phyloP scores from a whole-genome alignment of 2,113 vertebrate genomes.

The Gopherus evgoodei region DNA sequence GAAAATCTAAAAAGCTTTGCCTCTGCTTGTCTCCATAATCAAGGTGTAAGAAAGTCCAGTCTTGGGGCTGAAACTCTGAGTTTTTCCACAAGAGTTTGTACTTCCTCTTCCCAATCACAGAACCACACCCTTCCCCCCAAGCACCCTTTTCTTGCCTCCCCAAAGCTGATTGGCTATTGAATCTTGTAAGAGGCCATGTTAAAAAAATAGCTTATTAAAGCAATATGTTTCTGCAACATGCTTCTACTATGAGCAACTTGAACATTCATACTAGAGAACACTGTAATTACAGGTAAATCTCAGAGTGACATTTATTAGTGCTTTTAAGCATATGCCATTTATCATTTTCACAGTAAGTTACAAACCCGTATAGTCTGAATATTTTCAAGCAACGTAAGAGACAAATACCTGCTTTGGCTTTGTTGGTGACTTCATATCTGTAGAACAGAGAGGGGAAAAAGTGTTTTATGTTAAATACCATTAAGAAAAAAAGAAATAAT shows the following conservation, averaged over 20 bases:
- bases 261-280: neutral
- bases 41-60: neutral
- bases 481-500: neutral
- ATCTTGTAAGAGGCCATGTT: neutral
- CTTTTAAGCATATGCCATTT: neutral
- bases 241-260: neutral
- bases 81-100: neutral
- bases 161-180: neutral
- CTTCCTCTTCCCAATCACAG: rapidly evolving
- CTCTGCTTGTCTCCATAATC: neutral
- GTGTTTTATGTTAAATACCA: slow-evolving; percentile 17
- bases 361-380: neutral
- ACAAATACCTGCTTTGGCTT: slow-evolving; percentile 85
- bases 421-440: slow-evolving; percentile 80
- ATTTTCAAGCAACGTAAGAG: slow-evolving; percentile 30
- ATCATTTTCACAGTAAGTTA: neutral
- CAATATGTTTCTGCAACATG: slow-evolving; percentile 11
- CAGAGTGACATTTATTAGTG: neutral
- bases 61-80: neutral
- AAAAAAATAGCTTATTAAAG: neutral
- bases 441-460: slow-evolving; percentile 35
- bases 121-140: neutral
- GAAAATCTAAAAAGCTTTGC: neutral
- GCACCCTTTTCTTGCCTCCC: neutral
- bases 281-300: neutral